These are phyloP conservation scores for Semotilus atromaculatus DNA, from an alignment of 2,797 vertebrate genomes.

Conservation along the genomic window DNA sequence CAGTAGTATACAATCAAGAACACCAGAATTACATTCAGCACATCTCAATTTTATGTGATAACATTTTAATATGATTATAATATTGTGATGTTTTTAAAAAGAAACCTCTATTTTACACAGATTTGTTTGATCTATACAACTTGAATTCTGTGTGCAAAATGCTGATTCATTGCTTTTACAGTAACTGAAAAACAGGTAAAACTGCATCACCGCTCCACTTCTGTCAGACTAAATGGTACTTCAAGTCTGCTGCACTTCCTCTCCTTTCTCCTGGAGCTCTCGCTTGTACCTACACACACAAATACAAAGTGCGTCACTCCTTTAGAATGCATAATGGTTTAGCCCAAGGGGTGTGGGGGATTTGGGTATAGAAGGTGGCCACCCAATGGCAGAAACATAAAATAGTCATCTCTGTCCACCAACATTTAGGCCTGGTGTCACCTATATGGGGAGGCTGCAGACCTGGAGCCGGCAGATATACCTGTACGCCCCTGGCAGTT, in stretches of 20 bases:
- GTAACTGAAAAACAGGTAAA: slow-evolving; percentile 6
- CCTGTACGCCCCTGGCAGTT: too few relatives aligned
- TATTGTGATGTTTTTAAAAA: not conserved
- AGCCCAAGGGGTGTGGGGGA: too few relatives aligned
- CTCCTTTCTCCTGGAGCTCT: slow-evolving; percentile 47
- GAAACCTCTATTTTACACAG: not conserved
- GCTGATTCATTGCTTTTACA: slow-evolving; percentile 24
- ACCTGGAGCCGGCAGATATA: too few relatives aligned
- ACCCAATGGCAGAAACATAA: too few relatives aligned
- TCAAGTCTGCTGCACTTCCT: slow-evolving; percentile 36
- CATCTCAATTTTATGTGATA: not conserved
- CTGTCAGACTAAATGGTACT: not conserved
- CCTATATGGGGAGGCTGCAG: too few relatives aligned
- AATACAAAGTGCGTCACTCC: not conserved
- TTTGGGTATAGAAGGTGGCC: too few relatives aligned
- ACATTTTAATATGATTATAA: not conserved
- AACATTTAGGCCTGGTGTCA: too few relatives aligned
- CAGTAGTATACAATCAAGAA: not conserved
- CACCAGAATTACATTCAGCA: not conserved
- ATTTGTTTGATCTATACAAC: slow-evolving; percentile 15
- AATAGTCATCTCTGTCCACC: too few relatives aligned
- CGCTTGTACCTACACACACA: slow-evolving; percentile 59
- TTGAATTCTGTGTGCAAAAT: slow-evolving; percentile 25
- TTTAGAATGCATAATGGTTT: slow-evolving; percentile 11
- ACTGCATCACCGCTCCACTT: not conserved